Conservation (phyloP, 2,797 vertebrate genomes). For the Cynodonichthys magdalenae region DNA sequence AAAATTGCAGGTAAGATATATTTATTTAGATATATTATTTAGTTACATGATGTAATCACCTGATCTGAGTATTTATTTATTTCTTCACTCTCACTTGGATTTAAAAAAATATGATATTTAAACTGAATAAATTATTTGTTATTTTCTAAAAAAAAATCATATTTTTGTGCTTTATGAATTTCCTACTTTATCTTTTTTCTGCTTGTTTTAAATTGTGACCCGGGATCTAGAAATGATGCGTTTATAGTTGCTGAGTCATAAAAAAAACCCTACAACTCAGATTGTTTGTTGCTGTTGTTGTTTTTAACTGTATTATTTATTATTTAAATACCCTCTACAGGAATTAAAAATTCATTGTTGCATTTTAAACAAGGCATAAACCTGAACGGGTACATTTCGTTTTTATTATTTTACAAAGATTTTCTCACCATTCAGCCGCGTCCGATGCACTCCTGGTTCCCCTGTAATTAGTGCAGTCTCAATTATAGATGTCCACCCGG, state of each 20-base stretch:
- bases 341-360: constrained; percentile 84
- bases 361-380: constrained; percentile 49
- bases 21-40: constrained; percentile 33
- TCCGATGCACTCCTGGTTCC: constrained; percentile 44
- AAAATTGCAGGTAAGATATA: constrained; percentile 52
- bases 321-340: constrained; percentile 66
- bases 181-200: neutral
- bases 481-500: constrained; percentile 88
- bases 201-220: neutral
- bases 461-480: constrained; percentile 82
- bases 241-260: no score
- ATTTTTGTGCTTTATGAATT: constrained; percentile 32
- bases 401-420: constrained; percentile 37
- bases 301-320: constrained; percentile 81
- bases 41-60: constrained; percentile 39
- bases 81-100: constrained; percentile 70
- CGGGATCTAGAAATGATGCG: neutral
- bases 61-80: constrained; percentile 55
- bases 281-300: constrained; percentile 38
- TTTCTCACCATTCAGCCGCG: constrained; percentile 34
- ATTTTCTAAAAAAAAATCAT: constrained; percentile 65
- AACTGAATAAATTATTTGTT: constrained; percentile 78
- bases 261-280: neutral
- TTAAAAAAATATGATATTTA: constrained; percentile 75
- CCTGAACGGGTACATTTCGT: no score